Evolutionary conservation across 2,888 invertebrate species (phyloP).

Genomic region (Hypolimnas misippus): DNA sequence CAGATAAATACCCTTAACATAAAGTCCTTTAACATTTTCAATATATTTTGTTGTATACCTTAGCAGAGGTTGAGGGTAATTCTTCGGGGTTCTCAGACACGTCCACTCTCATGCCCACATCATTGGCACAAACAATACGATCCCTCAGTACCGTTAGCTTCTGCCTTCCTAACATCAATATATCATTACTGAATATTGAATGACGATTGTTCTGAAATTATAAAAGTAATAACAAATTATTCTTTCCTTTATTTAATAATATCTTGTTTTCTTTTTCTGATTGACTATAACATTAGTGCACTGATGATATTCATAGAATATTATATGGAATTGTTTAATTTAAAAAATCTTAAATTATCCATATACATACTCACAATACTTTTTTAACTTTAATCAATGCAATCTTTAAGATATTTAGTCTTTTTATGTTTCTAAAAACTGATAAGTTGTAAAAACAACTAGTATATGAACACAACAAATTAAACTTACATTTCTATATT

Average conservation of each 20-base stretch:
- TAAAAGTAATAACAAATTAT: too few relatives aligned
- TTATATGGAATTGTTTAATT: too few relatives aligned
- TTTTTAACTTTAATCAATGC: too few relatives aligned
- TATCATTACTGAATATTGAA: slow-evolving; percentile 64
- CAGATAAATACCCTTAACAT: too few relatives aligned
- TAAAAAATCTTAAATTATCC: too few relatives aligned
- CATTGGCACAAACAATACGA: slow-evolving; percentile 89
- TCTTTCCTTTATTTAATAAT: too few relatives aligned
- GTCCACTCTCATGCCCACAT: slow-evolving; percentile 85
- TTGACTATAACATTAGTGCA: too few relatives aligned
- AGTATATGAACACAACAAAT: not conserved
- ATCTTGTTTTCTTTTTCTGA: too few relatives aligned
- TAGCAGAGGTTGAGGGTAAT: slow-evolving; percentile 52
- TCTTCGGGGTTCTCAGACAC: slow-evolving; percentile 79
- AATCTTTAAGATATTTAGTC: not conserved
- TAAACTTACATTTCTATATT: slow-evolving; percentile 54
- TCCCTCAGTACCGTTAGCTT: slow-evolving; percentile 89
- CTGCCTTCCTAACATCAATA: slow-evolving; percentile 74
- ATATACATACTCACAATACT: too few relatives aligned
- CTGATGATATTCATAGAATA: too few relatives aligned
- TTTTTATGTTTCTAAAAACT: not conserved
- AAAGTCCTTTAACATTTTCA: too few relatives aligned
- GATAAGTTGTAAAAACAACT: not conserved
- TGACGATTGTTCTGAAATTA: slow-evolving; percentile 52
- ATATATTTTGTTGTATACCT: slow-evolving; percentile 48